These are phyloP conservation scores for Thunnus albacares DNA, from an alignment of 2,797 vertebrate species.

Conservation along the genomic window DNA sequence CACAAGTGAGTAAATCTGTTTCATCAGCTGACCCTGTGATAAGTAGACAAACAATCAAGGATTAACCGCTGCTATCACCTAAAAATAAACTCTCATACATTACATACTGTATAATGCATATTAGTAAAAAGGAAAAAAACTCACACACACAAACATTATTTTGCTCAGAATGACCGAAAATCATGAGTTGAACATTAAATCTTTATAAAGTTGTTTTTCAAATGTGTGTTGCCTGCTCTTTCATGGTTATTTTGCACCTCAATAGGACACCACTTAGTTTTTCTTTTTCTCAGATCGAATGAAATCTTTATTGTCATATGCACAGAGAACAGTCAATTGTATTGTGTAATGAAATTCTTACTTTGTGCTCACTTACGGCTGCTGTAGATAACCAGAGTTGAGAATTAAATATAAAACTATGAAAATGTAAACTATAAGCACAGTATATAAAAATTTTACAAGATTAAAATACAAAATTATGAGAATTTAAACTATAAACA, in stretches of 20 bases:
- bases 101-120: neutral
- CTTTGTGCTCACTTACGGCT: no score
- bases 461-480: no score
- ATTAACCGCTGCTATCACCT: neutral
- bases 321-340: no score
- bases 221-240: neutral
- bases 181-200: neutral
- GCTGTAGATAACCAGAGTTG: no score
- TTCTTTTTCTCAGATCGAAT: neutral
- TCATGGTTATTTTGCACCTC: neutral
- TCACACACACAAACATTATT: neutral
- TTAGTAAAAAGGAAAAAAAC: neutral
- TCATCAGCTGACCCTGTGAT: constrained; percentile 13
- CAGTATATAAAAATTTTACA: no score
- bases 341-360: no score
- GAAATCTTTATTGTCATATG: neutral
- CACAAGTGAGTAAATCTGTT: constrained; percentile 1
- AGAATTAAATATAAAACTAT: no score
- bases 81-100: neutral
- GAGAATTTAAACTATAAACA: no score
- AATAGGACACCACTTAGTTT: neutral
- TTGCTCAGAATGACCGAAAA: neutral
- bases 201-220: neutral
- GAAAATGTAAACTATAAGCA: no score
- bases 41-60: neutral